A percentile compares a stretch with the other conserved stretches of the same genome.
These are phyloP conservation scores for Biston stratarius DNA, from an alignment of 2,888 invertebrate genomes.

Conservation along the genomic window DNA sequence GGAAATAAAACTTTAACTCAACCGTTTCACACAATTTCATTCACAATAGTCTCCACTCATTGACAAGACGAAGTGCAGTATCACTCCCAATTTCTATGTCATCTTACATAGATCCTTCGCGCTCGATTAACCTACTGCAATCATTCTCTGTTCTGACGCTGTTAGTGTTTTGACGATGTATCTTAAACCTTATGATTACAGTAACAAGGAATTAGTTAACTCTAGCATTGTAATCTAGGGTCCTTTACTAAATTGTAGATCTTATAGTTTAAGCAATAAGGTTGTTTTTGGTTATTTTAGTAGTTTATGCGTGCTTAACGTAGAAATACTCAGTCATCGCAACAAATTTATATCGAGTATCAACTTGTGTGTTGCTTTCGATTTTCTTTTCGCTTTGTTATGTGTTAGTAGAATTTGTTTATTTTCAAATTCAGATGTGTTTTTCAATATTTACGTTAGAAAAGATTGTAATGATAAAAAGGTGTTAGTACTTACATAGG, in stretches of 20 bases:
- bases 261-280: constrained; percentile 17
- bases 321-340: constrained; percentile 57
- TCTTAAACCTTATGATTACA: constrained; percentile 18
- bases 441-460: not conserved
- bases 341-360: constrained; percentile 61
- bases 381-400: constrained; percentile 59
- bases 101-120: constrained; percentile 39
- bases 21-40: constrained; percentile 12
- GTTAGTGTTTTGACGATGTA: constrained; percentile 3
- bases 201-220: constrained; percentile 16
- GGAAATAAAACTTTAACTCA: constrained; percentile 11
- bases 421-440: constrained; percentile 18
- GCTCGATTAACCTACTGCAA: constrained; percentile 42
- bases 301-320: constrained; percentile 35
- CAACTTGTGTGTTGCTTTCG: constrained; percentile 51
- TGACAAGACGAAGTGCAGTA: constrained; percentile 20
- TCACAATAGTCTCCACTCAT: constrained; percentile 24
- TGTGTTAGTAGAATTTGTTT: constrained; percentile 50
- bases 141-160: constrained; percentile 23
- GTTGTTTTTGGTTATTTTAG: constrained; percentile 4
- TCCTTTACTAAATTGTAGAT: constrained; percentile 9
- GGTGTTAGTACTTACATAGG: no score
- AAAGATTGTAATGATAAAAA: not conserved
- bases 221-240: not conserved
- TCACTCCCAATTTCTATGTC: constrained; percentile 36